Evolutionary conservation across 2,113 vertebrate species (phyloP).

Genomic region (Rhinichthys klamathensis): DNA sequence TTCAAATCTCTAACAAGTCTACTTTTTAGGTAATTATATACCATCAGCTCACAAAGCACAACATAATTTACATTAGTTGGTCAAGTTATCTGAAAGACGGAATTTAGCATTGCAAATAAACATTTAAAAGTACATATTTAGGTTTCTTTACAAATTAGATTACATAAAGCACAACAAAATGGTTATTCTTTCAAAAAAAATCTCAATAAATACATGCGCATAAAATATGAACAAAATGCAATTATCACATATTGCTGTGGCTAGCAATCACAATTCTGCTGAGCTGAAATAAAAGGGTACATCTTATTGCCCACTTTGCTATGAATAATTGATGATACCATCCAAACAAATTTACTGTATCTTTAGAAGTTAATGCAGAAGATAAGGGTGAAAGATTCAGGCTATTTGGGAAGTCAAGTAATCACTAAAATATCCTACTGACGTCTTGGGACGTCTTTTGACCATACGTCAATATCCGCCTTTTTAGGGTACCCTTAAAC

Average conservation of each 20-base stretch:
- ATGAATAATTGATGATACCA: constrained; percentile 74
- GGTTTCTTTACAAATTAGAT: neutral
- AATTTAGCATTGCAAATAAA: neutral
- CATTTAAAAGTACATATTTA: neutral
- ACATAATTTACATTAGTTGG: neutral
- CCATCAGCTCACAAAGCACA: neutral
- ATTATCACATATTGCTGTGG: constrained; percentile 66
- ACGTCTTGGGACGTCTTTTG: too few relatives aligned
- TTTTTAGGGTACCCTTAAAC: too few relatives aligned
- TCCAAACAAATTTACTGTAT: constrained; percentile 51
- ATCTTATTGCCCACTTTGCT: constrained; percentile 71
- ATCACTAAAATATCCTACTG: neutral
- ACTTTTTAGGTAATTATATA: neutral
- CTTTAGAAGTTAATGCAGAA: constrained; percentile 63
- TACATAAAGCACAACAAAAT: neutral
- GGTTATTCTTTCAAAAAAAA: constrained; percentile 47
- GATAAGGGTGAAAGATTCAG: constrained; percentile 59
- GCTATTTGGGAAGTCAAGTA: constrained; percentile 43
- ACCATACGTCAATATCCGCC: too few relatives aligned
- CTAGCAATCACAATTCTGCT: constrained; percentile 67
- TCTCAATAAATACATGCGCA: constrained; percentile 66
- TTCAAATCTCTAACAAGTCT: neutral
- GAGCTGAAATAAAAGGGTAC: constrained; percentile 65
- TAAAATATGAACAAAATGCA: constrained; percentile 74
- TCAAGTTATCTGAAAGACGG: neutral